These are phyloP conservation scores for Molorchus minor DNA, from an alignment of 2,888 invertebrate genomes.

Conservation along the genomic window DNA sequence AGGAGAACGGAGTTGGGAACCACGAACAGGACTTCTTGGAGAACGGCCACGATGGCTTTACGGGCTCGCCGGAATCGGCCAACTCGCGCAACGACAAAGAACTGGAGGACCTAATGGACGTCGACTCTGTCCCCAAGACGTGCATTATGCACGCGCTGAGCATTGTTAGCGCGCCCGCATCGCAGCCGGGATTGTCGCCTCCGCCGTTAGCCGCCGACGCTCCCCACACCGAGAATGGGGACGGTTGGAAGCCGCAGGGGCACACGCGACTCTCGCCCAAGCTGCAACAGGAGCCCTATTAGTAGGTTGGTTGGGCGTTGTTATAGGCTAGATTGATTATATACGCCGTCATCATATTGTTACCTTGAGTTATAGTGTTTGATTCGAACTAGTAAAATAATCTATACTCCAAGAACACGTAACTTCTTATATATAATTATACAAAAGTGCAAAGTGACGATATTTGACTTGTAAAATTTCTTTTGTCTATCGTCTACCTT, in stretches of 20 bases:
- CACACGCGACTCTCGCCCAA: slow-evolving; percentile 58
- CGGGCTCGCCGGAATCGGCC: slow-evolving; percentile 65
- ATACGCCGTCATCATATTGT: slow-evolving; percentile 30
- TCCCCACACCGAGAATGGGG: slow-evolving; percentile 56
- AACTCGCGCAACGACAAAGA: slow-evolving; percentile 67
- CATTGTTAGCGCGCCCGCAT: slow-evolving; percentile 64
- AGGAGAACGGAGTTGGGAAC: slow-evolving; percentile 58
- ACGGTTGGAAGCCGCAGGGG: slow-evolving; percentile 58
- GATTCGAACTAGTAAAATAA: slow-evolving; percentile 2
- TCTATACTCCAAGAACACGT: no score
- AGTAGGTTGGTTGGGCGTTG: slow-evolving; percentile 41
- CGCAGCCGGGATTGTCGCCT: slow-evolving; percentile 56
- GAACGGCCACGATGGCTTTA: slow-evolving; percentile 63
- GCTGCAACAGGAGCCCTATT: slow-evolving; percentile 58
- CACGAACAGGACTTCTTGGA: slow-evolving; percentile 63
- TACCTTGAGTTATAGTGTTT: slow-evolving; percentile 10
- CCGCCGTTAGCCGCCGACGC: slow-evolving; percentile 59
- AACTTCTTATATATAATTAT: no score
- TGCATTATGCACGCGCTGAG: slow-evolving; percentile 67
- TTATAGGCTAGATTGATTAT: slow-evolving; percentile 42
- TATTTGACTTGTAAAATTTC: no score
- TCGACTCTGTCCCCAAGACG: slow-evolving; percentile 63
- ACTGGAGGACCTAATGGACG: slow-evolving; percentile 65
- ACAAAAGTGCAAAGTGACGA: no score
- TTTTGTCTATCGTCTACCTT: no score